phyloP scores from a whole-genome alignment of 1,140 invertebrate genomes.

The Drusus annulatus region DNA sequence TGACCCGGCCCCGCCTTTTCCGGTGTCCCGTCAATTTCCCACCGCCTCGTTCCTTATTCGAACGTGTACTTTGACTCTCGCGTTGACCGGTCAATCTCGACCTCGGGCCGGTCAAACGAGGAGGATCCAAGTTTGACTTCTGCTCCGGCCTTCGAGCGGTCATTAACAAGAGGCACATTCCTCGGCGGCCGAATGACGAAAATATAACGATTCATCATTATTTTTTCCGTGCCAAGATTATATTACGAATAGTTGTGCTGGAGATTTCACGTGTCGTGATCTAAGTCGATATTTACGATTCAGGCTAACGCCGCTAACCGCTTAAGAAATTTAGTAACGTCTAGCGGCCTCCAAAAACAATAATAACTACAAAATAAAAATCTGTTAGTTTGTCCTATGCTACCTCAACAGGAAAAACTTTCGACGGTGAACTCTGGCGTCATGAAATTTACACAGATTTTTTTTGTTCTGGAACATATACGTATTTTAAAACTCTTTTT shows the following conservation, averaged over 20 bases:
- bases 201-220: constrained; percentile 14
- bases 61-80: too few species aligned
- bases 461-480: too few species aligned
- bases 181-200: constrained; percentile 12
- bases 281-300: background rate
- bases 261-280: background rate
- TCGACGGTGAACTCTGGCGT: too few species aligned
- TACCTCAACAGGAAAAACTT: too few species aligned
- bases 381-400: too few species aligned
- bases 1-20: constrained; percentile 2
- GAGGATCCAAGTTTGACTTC: background rate
- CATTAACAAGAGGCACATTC: constrained; percentile 34
- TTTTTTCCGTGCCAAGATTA: constrained; percentile 17
- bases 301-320: background rate
- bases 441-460: too few species aligned
- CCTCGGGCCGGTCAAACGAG: background rate
- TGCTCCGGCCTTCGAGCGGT: constrained; percentile 15
- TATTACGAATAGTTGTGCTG: background rate
- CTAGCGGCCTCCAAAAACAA: too few species aligned
- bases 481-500: too few species aligned
- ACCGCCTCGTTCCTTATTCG: too few species aligned
- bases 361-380: too few species aligned
- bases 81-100: background rate
- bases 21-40: too few species aligned
- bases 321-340: too few species aligned